A percentile compares a stretch with the other conserved stretches of the same genome.
phyloP scores from a whole-genome alignment of 2,113 vertebrate species.

The Zootoca vivipara region DNA sequence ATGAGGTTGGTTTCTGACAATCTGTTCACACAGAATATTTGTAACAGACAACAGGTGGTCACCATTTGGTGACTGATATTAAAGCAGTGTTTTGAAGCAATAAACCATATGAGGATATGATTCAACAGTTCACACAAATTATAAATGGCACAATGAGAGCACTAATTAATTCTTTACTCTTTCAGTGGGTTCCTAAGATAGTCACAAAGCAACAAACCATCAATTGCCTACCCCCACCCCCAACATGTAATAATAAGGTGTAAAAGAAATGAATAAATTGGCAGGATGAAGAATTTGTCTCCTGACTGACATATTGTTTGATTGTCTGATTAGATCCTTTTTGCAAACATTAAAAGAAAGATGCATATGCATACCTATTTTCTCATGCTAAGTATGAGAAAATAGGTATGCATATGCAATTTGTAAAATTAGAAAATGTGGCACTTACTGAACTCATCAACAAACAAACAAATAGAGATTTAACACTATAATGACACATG shows the following conservation, averaged over 20 bases:
- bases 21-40: conserved; percentile 11
- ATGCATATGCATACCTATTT: no score
- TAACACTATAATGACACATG: background rate
- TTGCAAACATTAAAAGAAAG: conserved; percentile 20
- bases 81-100: conserved; percentile 60
- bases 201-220: conserved; percentile 69
- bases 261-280: conserved; percentile 77
- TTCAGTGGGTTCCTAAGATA: conserved; percentile 69
- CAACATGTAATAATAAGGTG: conserved; percentile 68
- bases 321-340: conserved; percentile 52
- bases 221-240: conserved; percentile 34
- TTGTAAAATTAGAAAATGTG: background rate
- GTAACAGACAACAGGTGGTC: conserved; percentile 60
- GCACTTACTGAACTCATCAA: background rate
- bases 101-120: conserved; percentile 68
- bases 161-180: conserved; percentile 80
- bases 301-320: conserved; percentile 30
- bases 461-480: background rate
- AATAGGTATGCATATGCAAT: background rate
- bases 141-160: conserved; percentile 70
- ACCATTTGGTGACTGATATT: conserved; percentile 42
- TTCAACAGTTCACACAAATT: conserved; percentile 54
- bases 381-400: background rate
- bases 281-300: conserved; percentile 48
- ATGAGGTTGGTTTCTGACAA: conserved; percentile 28